Base-by-base conservation (phyloP, 2,888 invertebrate species). In the Siphlonurus alternatus region DNA sequence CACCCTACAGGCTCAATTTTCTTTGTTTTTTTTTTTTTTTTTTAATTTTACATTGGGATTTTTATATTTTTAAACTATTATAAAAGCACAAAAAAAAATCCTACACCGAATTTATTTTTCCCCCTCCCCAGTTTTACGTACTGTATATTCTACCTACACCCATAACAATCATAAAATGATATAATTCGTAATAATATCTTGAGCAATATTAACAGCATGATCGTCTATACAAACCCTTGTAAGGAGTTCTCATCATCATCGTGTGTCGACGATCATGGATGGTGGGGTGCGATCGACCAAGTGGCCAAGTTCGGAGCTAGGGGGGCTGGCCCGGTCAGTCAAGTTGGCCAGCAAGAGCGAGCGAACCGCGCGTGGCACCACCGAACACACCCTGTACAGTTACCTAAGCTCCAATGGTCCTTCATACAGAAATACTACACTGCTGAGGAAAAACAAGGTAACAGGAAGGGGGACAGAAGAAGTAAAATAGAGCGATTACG, bases 191-290 rank as follows among this genome's bases (percentile, higher is more conserved):
- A n/a, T n/a, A n/a, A n/a, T n/a, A n/a, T n/a, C n/a, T n/a, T n/a
- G n/a, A n/a, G n/a, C n/a, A n/a, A n/a, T n/a, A n/a, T n/a, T n/a
- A n/a, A n/a, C n/a, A n/a, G n/a, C n/a, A n/a, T n/a, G n/a, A n/a
- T n/a, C 56, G 63, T 65, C 65, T 64, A 65, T 66, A 66, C 66
- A 66, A 66, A 66, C 66, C 66, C 66, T 66, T 66, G 59, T 61
- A 20, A 25, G 61, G 25, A 22, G 51, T 25, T 51, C 15, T 15
- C 15, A 15, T 38, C 38, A 38, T 38, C 38, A 10, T 5, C 5
- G 15, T 5, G 38, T 38, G 38, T n/a, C n/a, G n/a, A n/a, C 38
- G 38, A 38, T 10, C 38, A 38, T 38, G 7, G 15, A 38, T 38
- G 7, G 15, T 5, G 38, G 38, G 5, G 38, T 38, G 38, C 15